These are phyloP conservation scores for Chaetura pelagica DNA, from an alignment of 2,113 vertebrate species.

Conservation along the genomic window DNA sequence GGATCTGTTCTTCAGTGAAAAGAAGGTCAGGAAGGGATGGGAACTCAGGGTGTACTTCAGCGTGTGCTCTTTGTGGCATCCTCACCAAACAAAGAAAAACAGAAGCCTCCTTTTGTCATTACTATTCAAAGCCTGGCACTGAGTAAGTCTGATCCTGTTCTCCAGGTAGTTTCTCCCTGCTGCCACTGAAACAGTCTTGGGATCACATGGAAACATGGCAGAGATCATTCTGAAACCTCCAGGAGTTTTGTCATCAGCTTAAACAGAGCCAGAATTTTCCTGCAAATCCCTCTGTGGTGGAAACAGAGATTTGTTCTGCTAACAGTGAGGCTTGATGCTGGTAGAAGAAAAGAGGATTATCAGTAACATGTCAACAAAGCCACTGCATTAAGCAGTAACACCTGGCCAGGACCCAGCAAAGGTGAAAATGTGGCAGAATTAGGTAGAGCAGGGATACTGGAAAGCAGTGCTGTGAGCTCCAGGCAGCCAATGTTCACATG, in stretches of 20 bases:
- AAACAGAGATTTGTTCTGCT: conserved; percentile 21
- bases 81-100: not conserved
- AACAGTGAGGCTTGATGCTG: not conserved
- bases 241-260: not conserved
- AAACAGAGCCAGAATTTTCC: not conserved
- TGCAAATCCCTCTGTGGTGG: not conserved
- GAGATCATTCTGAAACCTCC: not conserved
- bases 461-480: not conserved
- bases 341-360: conserved; percentile 42
- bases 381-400: conserved; percentile 6
- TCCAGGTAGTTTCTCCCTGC: not conserved
- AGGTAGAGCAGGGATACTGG: not conserved
- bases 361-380: conserved; percentile 32
- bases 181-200: not conserved
- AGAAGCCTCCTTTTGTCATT: not conserved
- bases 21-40: not conserved
- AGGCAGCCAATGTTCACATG: not conserved
- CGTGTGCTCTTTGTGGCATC: not conserved
- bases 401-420: conserved; percentile 25
- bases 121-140: not conserved
- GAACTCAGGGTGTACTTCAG: not conserved
- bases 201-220: not conserved
- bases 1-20: not conserved
- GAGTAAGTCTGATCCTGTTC: not conserved
- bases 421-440: not conserved